Evolutionary conservation across 2,797 vertebrate genomes (phyloP), one percentile per base, ranked within the genome.

Genomic region (Eupleurogrammus muticus): DNA sequence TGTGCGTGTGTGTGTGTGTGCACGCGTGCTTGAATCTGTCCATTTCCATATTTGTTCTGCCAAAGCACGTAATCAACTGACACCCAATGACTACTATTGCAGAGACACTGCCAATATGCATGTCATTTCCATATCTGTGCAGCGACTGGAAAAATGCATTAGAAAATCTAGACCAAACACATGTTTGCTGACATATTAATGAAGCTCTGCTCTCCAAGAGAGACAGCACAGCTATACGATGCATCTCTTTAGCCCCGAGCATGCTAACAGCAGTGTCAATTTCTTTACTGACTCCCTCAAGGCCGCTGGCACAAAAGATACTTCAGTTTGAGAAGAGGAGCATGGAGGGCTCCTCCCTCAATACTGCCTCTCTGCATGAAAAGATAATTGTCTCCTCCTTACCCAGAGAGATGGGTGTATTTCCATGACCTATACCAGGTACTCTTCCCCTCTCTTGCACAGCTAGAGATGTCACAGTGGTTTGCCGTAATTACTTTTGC

Each of bases 401-500:
- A 88, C 82, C 65, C 60, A 63, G 75, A 75, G 86, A 75, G 83
- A 75, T 63, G 57, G 83, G 73, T 91, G 89, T 91, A 86, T 90
- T 90, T 90, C 90, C 32, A 17, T 89, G 90, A 93, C 91, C 91
- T 92, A 88, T 84, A 87, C 83, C 21, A 77, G 83, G 80, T 75
- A 44, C 82, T 73, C 74, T 52, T 64, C 70, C 59, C 79, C 83
- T 86, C 86, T 85, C 80, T 54, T 49, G 57, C 73, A n/a, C 82
- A 78, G 75, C 66, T 65, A 10, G 77, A 87, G 85, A 91, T 83
- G 88, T 84, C 87, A 86, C 87, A 64, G 81, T 63, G 82, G 79
- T 92, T 88, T 89, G 79, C 87, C 73, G 40, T 94, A 94, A 95
- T 94, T 94, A 94, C 92, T 92, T 94, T 88, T 88, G 83, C 90